Evolutionary conservation across 30 jellyfish, hydroid and myxozoan genomes (phyloP).

Genomic region (Phacellophora camtschatica): DNA sequence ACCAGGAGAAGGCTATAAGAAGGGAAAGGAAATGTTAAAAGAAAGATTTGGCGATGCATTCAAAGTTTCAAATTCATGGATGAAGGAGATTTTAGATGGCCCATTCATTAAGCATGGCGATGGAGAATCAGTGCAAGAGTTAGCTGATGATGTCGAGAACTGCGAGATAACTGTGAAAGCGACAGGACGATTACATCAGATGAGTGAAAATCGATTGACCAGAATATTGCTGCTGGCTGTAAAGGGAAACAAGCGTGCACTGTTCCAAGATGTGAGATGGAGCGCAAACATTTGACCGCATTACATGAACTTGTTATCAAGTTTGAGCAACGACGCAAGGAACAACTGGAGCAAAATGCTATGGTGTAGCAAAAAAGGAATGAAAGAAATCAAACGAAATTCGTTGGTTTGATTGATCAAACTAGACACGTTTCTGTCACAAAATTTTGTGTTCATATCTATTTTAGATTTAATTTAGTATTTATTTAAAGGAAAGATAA

Average conservation of each 20-base stretch:
- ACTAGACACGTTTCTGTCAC: not conserved
- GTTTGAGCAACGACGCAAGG: not conserved
- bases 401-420: not conserved
- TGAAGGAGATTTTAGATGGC: not conserved
- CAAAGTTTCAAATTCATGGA: slow-evolving; percentile 37
- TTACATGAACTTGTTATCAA: not conserved
- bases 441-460: too few relatives aligned
- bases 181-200: slow-evolving; percentile 12
- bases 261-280: not conserved
- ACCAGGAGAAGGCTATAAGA: slow-evolving; percentile 3
- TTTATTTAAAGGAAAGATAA: too few relatives aligned
- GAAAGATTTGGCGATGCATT: slow-evolving; percentile 35
- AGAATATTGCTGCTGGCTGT: not conserved
- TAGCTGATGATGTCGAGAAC: slow-evolving; percentile 38
- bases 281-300: not conserved
- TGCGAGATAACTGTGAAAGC: slow-evolving; percentile 33
- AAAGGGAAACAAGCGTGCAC: not conserved
- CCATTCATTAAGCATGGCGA: slow-evolving; percentile 30
- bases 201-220: slow-evolving; percentile 17
- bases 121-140: slow-evolving; percentile 19
- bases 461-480: too few relatives aligned
- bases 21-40: not conserved
- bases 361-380: not conserved
- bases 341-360: not conserved
- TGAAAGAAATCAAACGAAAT: not conserved